These are phyloP conservation scores for Pristionchus fissidentatus DNA, from an alignment of 2,888 invertebrate genomes.

Conservation along the genomic window DNA sequence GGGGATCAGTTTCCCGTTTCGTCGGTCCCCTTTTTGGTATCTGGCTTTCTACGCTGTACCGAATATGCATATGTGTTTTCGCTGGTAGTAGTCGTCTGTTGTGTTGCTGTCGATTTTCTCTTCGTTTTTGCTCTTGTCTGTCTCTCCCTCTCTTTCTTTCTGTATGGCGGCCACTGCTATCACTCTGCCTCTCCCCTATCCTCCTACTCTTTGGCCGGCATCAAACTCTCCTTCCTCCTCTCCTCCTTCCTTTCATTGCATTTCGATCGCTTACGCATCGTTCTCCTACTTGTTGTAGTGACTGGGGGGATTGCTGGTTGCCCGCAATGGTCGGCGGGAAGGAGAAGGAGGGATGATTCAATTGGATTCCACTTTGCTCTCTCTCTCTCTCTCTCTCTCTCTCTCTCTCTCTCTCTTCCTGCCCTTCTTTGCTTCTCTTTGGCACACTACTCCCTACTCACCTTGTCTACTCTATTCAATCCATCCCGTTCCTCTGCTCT, in stretches of 20 bases:
- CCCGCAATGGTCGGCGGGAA: neutral
- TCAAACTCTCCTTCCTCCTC: neutral
- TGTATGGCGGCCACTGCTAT: no score
- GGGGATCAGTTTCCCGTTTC: neutral
- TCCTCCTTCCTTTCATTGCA: constrained; percentile 13
- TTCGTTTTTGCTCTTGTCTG: constrained; percentile 2
- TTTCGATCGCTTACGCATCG: constrained; percentile 34
- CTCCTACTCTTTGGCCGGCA: neutral
- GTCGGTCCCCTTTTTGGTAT: neutral
- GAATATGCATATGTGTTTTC: constrained; percentile 35
- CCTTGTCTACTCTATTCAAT: constrained; percentile 48
- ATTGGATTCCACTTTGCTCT: constrained; percentile 34
- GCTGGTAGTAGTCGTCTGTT: constrained; percentile 5
- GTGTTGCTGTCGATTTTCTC: constrained; percentile 27
- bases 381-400: constrained; percentile 23
- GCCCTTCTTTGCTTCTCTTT: neutral
- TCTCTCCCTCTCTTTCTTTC: neutral
- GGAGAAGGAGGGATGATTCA: constrained; percentile 46
- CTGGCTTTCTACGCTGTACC: no score
- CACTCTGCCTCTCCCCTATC: no score
- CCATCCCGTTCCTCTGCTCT: constrained; percentile 47
- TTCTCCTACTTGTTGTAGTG: constrained; percentile 7
- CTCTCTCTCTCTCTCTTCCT: constrained; percentile 34
- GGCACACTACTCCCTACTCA: no score
- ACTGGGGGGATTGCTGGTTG: constrained; percentile 20